Base-by-base conservation (phyloP, 1,140 invertebrate species). In the Halictus rubicundus region DNA sequence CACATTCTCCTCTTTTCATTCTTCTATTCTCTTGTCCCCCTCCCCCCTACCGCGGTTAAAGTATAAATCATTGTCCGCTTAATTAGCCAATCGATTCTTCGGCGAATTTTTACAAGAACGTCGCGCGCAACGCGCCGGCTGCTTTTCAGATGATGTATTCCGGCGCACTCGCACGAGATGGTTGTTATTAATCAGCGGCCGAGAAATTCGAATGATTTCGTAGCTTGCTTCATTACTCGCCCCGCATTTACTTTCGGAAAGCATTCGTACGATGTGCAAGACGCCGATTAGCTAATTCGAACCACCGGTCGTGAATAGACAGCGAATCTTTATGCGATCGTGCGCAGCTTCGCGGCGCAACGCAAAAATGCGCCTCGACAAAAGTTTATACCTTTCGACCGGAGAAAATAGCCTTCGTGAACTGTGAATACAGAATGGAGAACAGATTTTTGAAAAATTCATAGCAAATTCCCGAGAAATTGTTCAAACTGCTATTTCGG, bases 151-250 rank as follows among this genome's bases (percentile, higher is more conserved):
- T 21, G 61, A 23, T 80, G 16, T 61, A 80, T 32, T 69, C 27
- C 46, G 23, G 21, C 59, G 69, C 74, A 60, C 37, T 69, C 74
- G 42, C 16, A 71, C 23, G 32, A 39, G 42, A 52, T 32, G 25
- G 57, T 54, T 21, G 60, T 78, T 78, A 82, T 84, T 78, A 82
- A 84, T 84, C 75, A 84, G 72, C 80, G 25, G 57, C 57, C 57
- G 23, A 72, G 80, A 78, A 83, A 83, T 32, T 42, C 61, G 37
- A 49, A 71, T 27, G 68, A 78, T 78, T 82, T 83, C 68, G 61
- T 80, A 80, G 63, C 71, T 81, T 49, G 54, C 52, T 25, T n/a
- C 25, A 78, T 79, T 70, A 75, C 49, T 81, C 59, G 59, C 68
- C 42, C 16, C 39, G 32, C 77, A 27, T 81, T 81, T 81, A 72